Evolutionary conservation across 2,888 invertebrate genomes (phyloP), one percentile per base, ranked within the genome.

Genomic region (Cremastobaeus sp.): DNA sequence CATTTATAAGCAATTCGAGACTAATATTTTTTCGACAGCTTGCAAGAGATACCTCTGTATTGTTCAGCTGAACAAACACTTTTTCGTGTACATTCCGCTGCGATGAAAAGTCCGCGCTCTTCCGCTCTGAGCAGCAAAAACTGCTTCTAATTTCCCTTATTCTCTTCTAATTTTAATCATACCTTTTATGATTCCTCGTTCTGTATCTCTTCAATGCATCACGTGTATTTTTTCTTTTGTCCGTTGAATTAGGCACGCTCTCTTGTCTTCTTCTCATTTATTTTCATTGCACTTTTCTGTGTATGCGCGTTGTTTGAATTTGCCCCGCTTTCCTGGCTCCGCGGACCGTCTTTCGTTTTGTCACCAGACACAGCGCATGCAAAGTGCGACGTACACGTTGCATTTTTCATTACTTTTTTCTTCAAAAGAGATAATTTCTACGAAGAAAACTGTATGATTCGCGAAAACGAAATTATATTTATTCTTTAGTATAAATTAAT

Each of bases 111-210:
- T 15, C 39, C 20, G 11, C 14, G n/a, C 12, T 41, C 17, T 34
- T 14, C n/a, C 15, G 20, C 2, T 28, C 28, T 21, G 11, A 32
- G 52, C 37, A 9, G 34, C 28, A 62, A 34, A 21, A 15, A 0
- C 39, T 39, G 3, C 43, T 35, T 34, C 43, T 52, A 43, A 52
- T 52, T 32, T 62, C 20, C 32, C 34, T 25, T 30, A 50, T 43
- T 52, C 62, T 62, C 52, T 50, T 52, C 45, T 43, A 65, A 55
- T 65, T 65, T 65, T 37, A 52, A 39, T 55, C 54, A 55, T 32
- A 9, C 21, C 28, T 34, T n/a, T n/a, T n/a, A 14, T 32, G 32
- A 28, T 35, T 37, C 18, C 34, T 34, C 35, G 17, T 32, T 39
- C 52, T 65, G 55, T 55, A 52, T 52, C 48, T 62, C 52, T 62